These are phyloP conservation scores for Macaria notata DNA, from an alignment of 2,888 invertebrate species.

Conservation along the genomic window DNA sequence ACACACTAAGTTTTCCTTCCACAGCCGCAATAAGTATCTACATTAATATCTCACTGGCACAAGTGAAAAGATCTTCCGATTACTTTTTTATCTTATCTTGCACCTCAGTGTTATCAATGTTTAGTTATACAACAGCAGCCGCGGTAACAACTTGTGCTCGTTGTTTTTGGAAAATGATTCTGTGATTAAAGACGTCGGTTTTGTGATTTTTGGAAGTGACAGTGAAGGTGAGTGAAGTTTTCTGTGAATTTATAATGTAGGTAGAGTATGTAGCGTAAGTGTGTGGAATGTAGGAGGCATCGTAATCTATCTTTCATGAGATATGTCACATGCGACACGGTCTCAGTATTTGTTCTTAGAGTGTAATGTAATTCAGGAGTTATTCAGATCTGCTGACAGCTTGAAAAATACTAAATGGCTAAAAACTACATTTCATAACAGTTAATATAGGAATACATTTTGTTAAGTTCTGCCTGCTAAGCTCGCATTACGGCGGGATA, in stretches of 20 bases:
- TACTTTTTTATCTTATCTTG: constrained; percentile 64
- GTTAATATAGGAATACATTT: too few relatives aligned
- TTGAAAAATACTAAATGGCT: too few relatives aligned
- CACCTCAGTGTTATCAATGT: constrained; percentile 33
- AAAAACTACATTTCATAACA: too few relatives aligned
- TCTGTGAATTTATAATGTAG: not conserved
- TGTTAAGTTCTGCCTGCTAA: too few relatives aligned
- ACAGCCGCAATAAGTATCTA: constrained; percentile 8
- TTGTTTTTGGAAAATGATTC: constrained; percentile 29
- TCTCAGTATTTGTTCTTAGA: too few relatives aligned
- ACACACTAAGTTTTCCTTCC: constrained; percentile 6
- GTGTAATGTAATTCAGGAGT: too few relatives aligned
- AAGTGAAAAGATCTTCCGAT: constrained; percentile 60
- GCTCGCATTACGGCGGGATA: too few relatives aligned
- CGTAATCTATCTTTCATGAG: too few relatives aligned
- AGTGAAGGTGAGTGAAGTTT: constrained; percentile 15
- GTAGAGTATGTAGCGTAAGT: too few relatives aligned
- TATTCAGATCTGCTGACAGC: too few relatives aligned
- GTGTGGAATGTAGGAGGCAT: too few relatives aligned
- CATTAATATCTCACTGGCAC: constrained; percentile 39
- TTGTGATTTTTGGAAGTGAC: constrained; percentile 7
- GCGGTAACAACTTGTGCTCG: constrained; percentile 17
- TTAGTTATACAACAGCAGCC: constrained; percentile 30
- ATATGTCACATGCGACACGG: too few relatives aligned
- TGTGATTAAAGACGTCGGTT: constrained; percentile 24